Conservation (phyloP, 2,113 vertebrate genomes). For the Sphaerodactylus townsendi region DNA sequence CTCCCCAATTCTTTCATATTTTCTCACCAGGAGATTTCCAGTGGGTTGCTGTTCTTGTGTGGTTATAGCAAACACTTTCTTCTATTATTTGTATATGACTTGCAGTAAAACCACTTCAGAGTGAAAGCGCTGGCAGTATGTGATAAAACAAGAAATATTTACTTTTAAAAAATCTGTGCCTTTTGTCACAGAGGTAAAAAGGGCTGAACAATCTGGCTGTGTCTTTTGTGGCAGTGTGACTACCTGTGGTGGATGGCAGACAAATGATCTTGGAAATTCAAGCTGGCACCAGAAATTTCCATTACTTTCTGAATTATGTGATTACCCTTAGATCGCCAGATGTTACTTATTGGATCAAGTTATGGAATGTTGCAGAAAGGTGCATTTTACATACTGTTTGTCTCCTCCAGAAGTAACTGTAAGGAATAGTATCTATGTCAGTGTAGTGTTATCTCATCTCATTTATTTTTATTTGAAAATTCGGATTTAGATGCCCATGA, state of each 20-base stretch:
- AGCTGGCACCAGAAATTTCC: not conserved
- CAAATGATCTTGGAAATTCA: slow-evolving; percentile 31
- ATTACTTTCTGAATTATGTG: not conserved
- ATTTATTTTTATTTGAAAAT: not conserved
- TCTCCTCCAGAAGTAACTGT: not conserved
- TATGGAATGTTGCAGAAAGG: not conserved
- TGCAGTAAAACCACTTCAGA: slow-evolving; percentile 26
- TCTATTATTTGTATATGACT: slow-evolving; percentile 39
- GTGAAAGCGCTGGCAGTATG: slow-evolving; percentile 21
- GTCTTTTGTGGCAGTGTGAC: slow-evolving; percentile 37
- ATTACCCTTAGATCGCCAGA: not conserved
- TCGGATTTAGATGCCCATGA: not conserved
- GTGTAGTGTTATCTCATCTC: not conserved
- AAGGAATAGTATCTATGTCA: not conserved
- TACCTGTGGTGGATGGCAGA: slow-evolving; percentile 9
- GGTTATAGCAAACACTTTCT: slow-evolving; percentile 17
- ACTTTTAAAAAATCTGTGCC: slow-evolving; percentile 32
- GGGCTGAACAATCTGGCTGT: slow-evolving; percentile 27
- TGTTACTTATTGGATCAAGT: not conserved
- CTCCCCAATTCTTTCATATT: not conserved
- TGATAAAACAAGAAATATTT: slow-evolving; percentile 48
- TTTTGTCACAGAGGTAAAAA: slow-evolving; percentile 40
- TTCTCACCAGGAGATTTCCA: slow-evolving; percentile 28
- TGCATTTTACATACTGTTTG: not conserved
- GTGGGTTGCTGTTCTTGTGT: slow-evolving; percentile 22